A percentile compares a stretch with the other conserved stretches of the same genome.
Evolutionary conservation across 2,888 invertebrate species (phyloP).

Genomic region (Erebia palarica): DNA sequence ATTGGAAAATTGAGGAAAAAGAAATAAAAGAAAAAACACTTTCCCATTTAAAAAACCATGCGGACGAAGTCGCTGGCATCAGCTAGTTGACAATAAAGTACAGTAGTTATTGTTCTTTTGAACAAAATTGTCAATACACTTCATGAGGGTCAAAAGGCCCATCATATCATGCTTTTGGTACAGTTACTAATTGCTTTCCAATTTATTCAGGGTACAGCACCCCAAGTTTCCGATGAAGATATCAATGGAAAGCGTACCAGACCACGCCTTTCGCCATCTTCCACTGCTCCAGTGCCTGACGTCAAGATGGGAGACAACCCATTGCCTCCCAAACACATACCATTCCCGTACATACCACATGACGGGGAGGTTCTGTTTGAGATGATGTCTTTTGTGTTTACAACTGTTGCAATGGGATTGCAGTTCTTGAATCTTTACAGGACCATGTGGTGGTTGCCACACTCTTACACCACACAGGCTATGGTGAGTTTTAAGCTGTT

Average conservation of each 20-base stretch:
- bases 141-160: too few relatives aligned
- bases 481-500: not conserved
- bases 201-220: conserved; percentile 47
- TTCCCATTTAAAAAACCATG: too few relatives aligned
- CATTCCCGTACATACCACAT: conserved; percentile 89
- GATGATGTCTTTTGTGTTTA: conserved; percentile 91
- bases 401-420: conserved; percentile 88
- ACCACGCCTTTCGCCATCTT: conserved; percentile 52
- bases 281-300: conserved; percentile 48
- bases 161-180: too few relatives aligned
- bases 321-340: conserved; percentile 89
- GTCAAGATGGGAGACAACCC: conserved; percentile 67
- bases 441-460: conserved; percentile 98
- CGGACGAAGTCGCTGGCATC: too few relatives aligned
- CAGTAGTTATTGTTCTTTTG: too few relatives aligned
- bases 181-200: not conserved
- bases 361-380: conserved; percentile 94
- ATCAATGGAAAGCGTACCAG: conserved; percentile 57
- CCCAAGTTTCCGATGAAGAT: conserved; percentile 62
- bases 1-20: too few relatives aligned
- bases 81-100: too few relatives aligned
- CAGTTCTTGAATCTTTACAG: conserved; percentile 98
- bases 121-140: too few relatives aligned
- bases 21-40: too few relatives aligned
- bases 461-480: conserved; percentile 92